Evolutionary conservation across 2,888 invertebrate genomes (phyloP).

Genomic region (Lepidochrysops patricia): DNA sequence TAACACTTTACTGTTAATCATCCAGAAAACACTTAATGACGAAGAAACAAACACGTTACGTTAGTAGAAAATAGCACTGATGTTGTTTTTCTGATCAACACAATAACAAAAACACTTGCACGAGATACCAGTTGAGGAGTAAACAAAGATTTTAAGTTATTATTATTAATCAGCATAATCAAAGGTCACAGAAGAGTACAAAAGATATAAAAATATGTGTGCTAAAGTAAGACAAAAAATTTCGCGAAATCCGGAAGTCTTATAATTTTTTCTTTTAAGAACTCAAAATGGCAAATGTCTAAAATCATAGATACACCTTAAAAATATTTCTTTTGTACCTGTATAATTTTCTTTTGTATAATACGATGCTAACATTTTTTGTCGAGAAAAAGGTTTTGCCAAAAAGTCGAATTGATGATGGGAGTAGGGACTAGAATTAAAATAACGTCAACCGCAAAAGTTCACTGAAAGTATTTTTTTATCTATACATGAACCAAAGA

Average conservation of each 20-base stretch:
- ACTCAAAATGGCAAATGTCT: not conserved
- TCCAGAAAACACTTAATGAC: not conserved
- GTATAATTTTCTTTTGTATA: too few species aligned
- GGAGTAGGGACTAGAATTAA: too few species aligned
- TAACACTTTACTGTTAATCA: not conserved
- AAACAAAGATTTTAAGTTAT: slow-evolving; percentile 64
- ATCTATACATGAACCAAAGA: too few species aligned
- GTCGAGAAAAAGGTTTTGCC: too few species aligned
- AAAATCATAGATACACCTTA: not conserved
- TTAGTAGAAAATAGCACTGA: slow-evolving; percentile 23
- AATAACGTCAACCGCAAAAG: too few species aligned
- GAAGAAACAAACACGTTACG: not conserved
- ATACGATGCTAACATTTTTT: too few species aligned
- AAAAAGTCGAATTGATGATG: too few species aligned
- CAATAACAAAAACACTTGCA: slow-evolving; percentile 70
- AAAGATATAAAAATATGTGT: slow-evolving; percentile 21
- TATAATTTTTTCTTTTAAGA: not conserved
- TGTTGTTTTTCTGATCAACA: slow-evolving; percentile 39
- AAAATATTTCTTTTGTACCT: not conserved
- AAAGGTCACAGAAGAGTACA: slow-evolving; percentile 61
- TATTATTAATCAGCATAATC: slow-evolving; percentile 64
- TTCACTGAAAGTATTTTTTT: too few species aligned
- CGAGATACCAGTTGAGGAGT: slow-evolving; percentile 52
- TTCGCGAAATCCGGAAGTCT: slow-evolving; percentile 21
- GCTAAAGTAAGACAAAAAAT: slow-evolving; percentile 35